Percentiles rank a stretch among this genome's conserved stretches.
phyloP scores from a whole-genome alignment of 92 coral and sea anemone species.

The Umimayanthus kanabou region DNA sequence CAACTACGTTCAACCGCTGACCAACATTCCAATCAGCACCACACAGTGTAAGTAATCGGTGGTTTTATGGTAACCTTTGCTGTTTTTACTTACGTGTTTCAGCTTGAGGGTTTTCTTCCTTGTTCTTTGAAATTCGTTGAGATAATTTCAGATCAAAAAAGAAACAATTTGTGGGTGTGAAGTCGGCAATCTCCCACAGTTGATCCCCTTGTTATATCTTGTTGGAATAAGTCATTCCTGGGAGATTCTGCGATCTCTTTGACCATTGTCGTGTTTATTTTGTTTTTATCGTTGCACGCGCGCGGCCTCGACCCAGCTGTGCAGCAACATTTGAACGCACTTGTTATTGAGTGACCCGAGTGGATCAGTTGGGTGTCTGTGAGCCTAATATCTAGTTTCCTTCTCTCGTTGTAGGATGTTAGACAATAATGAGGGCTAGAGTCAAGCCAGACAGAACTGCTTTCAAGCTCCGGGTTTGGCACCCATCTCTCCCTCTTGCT shows the following conservation, averaged over 20 bases:
- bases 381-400: constrained; percentile 31
- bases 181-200: too few species aligned
- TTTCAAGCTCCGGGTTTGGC: constrained; percentile 20
- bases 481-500: constrained; percentile 19
- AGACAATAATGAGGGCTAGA: constrained; percentile 37
- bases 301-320: neutral
- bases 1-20: constrained; percentile 91
- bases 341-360: neutral
- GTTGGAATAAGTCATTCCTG: neutral
- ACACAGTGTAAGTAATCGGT: constrained; percentile 86
- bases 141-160: neutral
- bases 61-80: neutral
- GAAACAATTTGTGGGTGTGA: neutral
- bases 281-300: neutral
- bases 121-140: neutral
- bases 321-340: neutral
- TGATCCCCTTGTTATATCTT: too few species aligned
- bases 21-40: constrained; percentile 78
- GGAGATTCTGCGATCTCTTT: too few species aligned
- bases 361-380: neutral
- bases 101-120: neutral
- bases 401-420: constrained; percentile 41
- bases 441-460: constrained; percentile 49
- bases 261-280: neutral
- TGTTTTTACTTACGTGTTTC: neutral